These are phyloP conservation scores for Melanotaenia nigrans DNA, from an alignment of 2,797 vertebrate genomes.

Conservation along the genomic window DNA sequence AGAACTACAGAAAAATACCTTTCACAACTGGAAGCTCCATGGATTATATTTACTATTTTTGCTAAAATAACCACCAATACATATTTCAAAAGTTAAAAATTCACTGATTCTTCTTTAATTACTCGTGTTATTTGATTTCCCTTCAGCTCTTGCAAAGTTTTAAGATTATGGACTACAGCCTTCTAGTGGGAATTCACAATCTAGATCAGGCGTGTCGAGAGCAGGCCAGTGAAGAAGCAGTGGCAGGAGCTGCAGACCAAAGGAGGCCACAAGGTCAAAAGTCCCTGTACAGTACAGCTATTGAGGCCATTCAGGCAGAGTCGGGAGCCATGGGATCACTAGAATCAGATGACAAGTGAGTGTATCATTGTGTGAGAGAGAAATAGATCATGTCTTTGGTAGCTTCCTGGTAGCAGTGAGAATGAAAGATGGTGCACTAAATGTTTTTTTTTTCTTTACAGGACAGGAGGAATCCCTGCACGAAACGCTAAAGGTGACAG, in stretches of 20 bases:
- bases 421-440: neutral
- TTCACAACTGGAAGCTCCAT: neutral
- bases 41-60: neutral
- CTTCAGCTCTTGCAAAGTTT: conserved; percentile 94
- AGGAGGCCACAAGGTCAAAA: conserved; percentile 87
- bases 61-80: neutral
- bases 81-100: neutral
- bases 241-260: conserved; percentile 68
- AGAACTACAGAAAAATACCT: conserved; percentile 40
- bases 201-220: conserved; percentile 86
- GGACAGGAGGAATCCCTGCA: conserved; percentile 95
- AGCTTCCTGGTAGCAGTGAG: neutral
- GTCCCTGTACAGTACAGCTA: conserved; percentile 93
- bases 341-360: conserved; percentile 90
- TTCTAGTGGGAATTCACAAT: conserved; percentile 92
- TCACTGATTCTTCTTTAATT: neutral
- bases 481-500: conserved; percentile 88
- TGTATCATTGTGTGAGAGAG: neutral
- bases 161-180: conserved; percentile 98
- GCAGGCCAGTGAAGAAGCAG: conserved; percentile 55
- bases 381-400: neutral
- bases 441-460: conserved; percentile 58
- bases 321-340: conserved; percentile 79
- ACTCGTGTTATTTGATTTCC: conserved; percentile 5
- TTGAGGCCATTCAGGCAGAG: conserved; percentile 95